phyloP scores from a whole-genome alignment of 2,888 invertebrate genomes.

The Polydrusus cervinus region DNA sequence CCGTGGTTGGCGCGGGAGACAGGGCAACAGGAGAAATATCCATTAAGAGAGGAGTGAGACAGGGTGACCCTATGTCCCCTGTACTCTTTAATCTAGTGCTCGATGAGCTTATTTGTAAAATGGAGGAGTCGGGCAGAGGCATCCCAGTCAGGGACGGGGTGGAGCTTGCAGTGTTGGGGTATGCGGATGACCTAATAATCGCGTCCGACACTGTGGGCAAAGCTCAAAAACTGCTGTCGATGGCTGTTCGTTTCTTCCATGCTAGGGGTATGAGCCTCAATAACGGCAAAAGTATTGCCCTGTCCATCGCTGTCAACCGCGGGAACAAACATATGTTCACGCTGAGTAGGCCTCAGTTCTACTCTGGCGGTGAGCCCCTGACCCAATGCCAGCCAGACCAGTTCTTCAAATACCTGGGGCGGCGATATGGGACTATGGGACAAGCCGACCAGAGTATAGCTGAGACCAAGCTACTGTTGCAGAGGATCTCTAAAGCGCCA shows the following conservation, averaged over 20 bases:
- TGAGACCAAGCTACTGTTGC: not conserved
- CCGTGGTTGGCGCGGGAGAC: too few relatives aligned
- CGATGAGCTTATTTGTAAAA: too few relatives aligned
- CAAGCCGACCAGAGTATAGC: not conserved
- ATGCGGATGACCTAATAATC: too few relatives aligned
- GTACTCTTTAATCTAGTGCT: too few relatives aligned
- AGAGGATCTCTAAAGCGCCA: not conserved
- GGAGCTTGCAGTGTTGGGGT: too few relatives aligned
- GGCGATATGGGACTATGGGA: not conserved
- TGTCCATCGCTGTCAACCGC: not conserved
- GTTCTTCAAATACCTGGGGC: not conserved
- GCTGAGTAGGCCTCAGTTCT: not conserved
- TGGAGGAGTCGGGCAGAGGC: too few relatives aligned
- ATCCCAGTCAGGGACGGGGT: too few relatives aligned
- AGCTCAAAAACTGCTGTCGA: not conserved
- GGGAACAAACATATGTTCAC: not conserved
- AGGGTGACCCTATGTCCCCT: too few relatives aligned
- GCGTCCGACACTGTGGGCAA: too few relatives aligned
- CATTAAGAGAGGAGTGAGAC: too few relatives aligned
- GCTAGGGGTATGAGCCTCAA: not conserved
- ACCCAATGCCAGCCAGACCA: not conserved
- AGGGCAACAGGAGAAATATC: too few relatives aligned
- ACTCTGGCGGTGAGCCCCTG: not conserved
- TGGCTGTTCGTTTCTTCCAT: not conserved
- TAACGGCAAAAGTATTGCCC: not conserved